These are phyloP conservation scores for Lasioglossum calceatum DNA, from an alignment of 2,888 invertebrate species.

Conservation along the genomic window DNA sequence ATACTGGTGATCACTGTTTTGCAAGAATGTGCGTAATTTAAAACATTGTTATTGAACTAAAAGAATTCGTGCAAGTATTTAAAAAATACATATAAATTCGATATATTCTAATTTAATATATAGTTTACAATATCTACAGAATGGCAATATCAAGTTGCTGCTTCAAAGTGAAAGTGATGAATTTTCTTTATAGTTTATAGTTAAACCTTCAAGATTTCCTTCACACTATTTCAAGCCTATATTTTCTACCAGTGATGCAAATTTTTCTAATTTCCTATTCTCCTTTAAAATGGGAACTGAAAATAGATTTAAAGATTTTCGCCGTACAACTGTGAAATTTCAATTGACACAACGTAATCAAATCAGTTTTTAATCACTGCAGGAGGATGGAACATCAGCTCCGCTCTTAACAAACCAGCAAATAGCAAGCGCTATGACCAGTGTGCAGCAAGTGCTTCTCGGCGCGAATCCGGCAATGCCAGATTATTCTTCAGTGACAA, in stretches of 20 bases:
- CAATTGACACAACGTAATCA: background rate
- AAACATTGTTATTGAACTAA: background rate
- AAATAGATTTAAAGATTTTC: background rate
- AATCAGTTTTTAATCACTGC: background rate
- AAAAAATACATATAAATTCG: background rate
- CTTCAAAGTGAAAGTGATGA: too few relatives aligned
- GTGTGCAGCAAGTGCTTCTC: conserved; percentile 48
- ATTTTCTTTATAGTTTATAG: too few relatives aligned
- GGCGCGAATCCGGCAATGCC: background rate
- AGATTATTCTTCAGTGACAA: background rate
- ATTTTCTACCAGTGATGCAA: too few relatives aligned
- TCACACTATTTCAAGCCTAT: background rate
- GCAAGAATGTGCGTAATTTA: background rate
- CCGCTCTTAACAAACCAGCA: conserved; percentile 44
- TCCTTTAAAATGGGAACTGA: background rate
- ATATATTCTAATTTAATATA: background rate
- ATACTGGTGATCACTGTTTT: too few relatives aligned
- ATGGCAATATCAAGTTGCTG: too few relatives aligned
- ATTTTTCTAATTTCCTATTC: background rate
- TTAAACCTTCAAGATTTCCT: too few relatives aligned
- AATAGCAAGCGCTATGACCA: conserved; percentile 39
- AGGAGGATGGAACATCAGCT: background rate
- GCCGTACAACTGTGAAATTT: background rate
- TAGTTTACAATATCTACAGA: too few relatives aligned
- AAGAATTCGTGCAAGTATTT: background rate